A percentile compares a stretch with the other conserved stretches of the same genome.
Evolutionary conservation across 2,888 invertebrate species (phyloP).

Genomic region (Petrolisthes cinctipes): DNA sequence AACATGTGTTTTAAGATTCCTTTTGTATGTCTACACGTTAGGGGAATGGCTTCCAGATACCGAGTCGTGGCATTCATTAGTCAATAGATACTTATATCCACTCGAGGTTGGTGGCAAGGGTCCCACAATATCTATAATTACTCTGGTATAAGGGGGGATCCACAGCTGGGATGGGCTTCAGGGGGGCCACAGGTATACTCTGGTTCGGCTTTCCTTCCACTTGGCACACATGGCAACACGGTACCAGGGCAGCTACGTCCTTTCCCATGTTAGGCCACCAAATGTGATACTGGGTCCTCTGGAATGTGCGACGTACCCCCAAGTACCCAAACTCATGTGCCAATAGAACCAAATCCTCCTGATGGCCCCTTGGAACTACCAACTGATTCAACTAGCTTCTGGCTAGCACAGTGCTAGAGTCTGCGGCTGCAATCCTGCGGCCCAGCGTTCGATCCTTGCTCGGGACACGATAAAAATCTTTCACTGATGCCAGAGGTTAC

Average conservation of each 20-base stretch:
- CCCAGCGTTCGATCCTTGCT: too few species aligned
- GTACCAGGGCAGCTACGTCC: not conserved
- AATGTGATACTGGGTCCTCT: not conserved
- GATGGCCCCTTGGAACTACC: too few species aligned
- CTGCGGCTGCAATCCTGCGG: too few species aligned
- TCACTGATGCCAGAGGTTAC: too few species aligned
- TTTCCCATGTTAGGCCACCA: constrained; percentile 6
- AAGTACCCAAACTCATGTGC: too few species aligned
- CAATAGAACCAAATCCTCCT: too few species aligned
- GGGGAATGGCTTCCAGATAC: constrained; percentile 27
- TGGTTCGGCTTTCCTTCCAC: constrained; percentile 8
- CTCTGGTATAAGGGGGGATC: not conserved
- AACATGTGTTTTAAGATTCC: too few species aligned
- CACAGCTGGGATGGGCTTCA: not conserved
- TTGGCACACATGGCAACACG: constrained; percentile 17
- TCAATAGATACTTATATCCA: not conserved
- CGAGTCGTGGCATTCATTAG: constrained; percentile 25
- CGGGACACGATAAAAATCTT: too few species aligned
- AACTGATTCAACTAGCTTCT: too few species aligned
- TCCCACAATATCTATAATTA: constrained; percentile 8
- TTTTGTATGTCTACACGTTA: not conserved
- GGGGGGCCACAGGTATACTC: not conserved
- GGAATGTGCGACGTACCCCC: constrained; percentile 3
- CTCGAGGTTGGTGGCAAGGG: constrained; percentile 2
- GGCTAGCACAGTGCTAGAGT: too few species aligned